Evolutionary conservation across 2,797 vertebrate species (phyloP).

Genomic region (Ctenopoma multispine): DNA sequence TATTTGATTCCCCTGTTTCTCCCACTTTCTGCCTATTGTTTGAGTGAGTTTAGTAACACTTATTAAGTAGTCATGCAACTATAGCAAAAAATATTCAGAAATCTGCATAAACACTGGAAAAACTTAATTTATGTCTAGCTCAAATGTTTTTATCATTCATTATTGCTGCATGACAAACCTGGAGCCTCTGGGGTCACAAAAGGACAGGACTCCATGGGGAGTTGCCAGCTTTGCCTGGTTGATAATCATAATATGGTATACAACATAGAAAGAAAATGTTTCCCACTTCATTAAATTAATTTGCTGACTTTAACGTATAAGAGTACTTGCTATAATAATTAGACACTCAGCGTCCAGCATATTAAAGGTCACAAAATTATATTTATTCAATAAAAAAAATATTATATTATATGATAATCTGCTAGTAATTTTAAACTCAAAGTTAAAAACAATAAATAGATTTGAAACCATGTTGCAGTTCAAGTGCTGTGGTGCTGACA

Average conservation of each 20-base stretch:
- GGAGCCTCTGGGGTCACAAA: not conserved
- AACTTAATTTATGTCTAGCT: no score
- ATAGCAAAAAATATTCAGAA: not conserved
- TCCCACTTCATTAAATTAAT: not conserved
- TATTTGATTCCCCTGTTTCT: no score
- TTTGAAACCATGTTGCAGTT: slow-evolving; percentile 41
- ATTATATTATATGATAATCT: not conserved
- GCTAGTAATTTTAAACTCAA: not conserved
- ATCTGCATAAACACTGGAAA: not conserved
- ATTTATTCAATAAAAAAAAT: no score
- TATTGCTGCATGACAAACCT: not conserved
- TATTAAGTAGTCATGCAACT: not conserved
- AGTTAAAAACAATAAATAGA: not conserved
- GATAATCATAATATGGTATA: not conserved
- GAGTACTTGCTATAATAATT: not conserved
- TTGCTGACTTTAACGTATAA: not conserved
- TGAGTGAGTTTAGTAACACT: no score
- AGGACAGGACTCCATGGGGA: not conserved
- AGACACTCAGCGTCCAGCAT: not conserved
- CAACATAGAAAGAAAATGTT: not conserved
- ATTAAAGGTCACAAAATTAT: no score
- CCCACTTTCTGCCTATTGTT: no score
- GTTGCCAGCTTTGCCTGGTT: not conserved
- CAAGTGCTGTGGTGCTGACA: slow-evolving; percentile 56
- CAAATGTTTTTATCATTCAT: not conserved